Percentiles rank a stretch among this genome's conserved stretches.
These are phyloP conservation scores for Stictocephala bisonia DNA, from an alignment of 2,888 invertebrate genomes.

Conservation along the genomic window DNA sequence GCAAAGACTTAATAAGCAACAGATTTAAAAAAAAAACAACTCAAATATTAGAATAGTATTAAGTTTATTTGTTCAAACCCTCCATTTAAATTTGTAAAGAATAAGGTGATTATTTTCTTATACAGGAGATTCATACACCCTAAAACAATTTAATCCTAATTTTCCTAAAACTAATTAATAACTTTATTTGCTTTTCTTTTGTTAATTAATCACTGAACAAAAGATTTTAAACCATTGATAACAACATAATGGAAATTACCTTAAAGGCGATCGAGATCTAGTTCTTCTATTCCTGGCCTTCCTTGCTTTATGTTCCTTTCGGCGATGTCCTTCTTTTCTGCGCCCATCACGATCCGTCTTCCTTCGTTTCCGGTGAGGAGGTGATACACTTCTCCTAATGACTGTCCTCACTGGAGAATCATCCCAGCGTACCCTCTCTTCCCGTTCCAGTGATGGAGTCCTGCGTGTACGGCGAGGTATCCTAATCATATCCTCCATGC, in stretches of 20 bases:
- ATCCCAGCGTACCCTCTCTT: conserved; percentile 9
- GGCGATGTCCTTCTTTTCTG: conserved; percentile 53
- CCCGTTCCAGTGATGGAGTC: conserved; percentile 32
- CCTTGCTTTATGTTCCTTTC: conserved; percentile 46
- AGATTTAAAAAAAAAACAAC: no score
- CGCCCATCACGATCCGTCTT: conserved; percentile 55
- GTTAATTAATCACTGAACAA: no score
- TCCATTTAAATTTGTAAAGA: no score
- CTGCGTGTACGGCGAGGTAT: not conserved
- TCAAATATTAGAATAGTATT: no score
- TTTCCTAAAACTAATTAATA: no score
- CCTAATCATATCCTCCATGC: not conserved
- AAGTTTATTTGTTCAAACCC: no score
- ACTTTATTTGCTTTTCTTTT: no score
- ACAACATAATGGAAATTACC: conserved; percentile 23
- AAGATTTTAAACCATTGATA: not conserved
- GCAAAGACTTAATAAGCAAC: no score
- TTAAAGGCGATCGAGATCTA: conserved; percentile 36
- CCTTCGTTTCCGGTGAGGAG: conserved; percentile 62
- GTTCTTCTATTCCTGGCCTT: conserved; percentile 26
- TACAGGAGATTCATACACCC: no score
- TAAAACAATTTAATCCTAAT: no score
- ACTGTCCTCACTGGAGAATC: conserved; percentile 24
- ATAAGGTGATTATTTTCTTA: no score
- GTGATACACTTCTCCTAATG: conserved; percentile 23